Base-by-base conservation (phyloP, 2,113 vertebrate species). In the Calyptomena viridis region DNA sequence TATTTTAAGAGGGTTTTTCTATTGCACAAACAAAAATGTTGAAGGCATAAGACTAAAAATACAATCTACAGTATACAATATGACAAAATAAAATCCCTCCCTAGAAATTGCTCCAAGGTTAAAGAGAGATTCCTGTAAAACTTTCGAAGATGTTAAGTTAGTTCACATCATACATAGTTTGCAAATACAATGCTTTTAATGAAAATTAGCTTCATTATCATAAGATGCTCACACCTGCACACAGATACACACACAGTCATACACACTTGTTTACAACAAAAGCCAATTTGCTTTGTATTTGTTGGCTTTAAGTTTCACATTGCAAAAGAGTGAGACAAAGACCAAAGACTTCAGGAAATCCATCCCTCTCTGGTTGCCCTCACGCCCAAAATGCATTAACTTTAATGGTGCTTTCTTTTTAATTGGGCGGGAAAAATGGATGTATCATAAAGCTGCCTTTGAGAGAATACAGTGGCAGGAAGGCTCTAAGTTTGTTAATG, bases 281-380 rank as follows among this genome's bases (percentile, higher is more conserved):
- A 87, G 52, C 42, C 64, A 20, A 5, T 74, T 75, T 90, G 80
- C 55, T 84, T 90, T 55, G 1, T 79, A 39, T 94, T 55, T 89
- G 40, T 90, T 87, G 66, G 79, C 87, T 95, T 96, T 96, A 94
- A 94, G 56, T 96, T 93, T 81, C 49, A 53, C 11, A 17, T 68
- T 85, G 82, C 42, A 60, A 77, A 82, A 86, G 52, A 91, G 73
- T 66, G 69, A 96, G 79, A 58, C 59, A 68, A 60, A 97, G 93
- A 98, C 96, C 96, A 98, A 98, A 97, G 97, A 97, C 82, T 94
- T 84, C n/a, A 11, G 79, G 68, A 95, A 87, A 89, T 77, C 63
- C 81, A 74, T 81, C 73, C 78, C 58, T 94, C 73, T 82, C 58
- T 83, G 30, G 14, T 71, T 88, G 62, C 74, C 77, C 77, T 95